phyloP scores from a whole-genome alignment of 2,888 invertebrate genomes.

The Lampropteryx suffumata region DNA sequence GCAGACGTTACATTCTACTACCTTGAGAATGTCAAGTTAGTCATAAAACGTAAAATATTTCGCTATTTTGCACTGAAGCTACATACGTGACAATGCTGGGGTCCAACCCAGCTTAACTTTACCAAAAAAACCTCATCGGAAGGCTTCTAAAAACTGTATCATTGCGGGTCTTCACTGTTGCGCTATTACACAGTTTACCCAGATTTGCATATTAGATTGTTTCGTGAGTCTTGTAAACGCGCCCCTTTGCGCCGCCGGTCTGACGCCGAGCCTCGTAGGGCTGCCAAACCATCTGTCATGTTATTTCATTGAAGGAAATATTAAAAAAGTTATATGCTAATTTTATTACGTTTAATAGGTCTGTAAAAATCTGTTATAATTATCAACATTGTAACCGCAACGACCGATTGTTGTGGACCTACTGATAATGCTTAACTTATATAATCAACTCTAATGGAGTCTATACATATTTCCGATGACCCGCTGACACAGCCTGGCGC shows the following conservation, averaged over 20 bases:
- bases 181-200: slow-evolving; percentile 46
- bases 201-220: slow-evolving; percentile 57
- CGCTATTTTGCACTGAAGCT: too few relatives aligned
- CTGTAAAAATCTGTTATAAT: too few relatives aligned
- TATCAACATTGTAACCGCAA: too few relatives aligned
- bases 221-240: slow-evolving; percentile 51
- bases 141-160: slow-evolving; percentile 11
- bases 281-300: slow-evolving; percentile 5
- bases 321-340: slow-evolving; percentile 2
- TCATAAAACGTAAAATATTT: too few relatives aligned
- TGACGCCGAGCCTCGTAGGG: slow-evolving; percentile 23
- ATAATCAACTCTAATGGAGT: too few relatives aligned
- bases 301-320: background rate
- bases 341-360: background rate
- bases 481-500: too few relatives aligned
- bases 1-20: too few relatives aligned
- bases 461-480: too few relatives aligned
- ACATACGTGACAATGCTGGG: too few relatives aligned
- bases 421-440: too few relatives aligned
- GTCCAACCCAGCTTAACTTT: background rate
- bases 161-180: slow-evolving; percentile 15
- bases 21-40: too few relatives aligned
- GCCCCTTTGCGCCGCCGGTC: slow-evolving; percentile 27
- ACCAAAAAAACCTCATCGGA: background rate
- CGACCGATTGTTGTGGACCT: too few relatives aligned